A percentile compares a stretch with the other conserved stretches of the same genome.
phyloP scores from a whole-genome alignment of 2,797 vertebrate genomes.

The Poecile montanus region DNA sequence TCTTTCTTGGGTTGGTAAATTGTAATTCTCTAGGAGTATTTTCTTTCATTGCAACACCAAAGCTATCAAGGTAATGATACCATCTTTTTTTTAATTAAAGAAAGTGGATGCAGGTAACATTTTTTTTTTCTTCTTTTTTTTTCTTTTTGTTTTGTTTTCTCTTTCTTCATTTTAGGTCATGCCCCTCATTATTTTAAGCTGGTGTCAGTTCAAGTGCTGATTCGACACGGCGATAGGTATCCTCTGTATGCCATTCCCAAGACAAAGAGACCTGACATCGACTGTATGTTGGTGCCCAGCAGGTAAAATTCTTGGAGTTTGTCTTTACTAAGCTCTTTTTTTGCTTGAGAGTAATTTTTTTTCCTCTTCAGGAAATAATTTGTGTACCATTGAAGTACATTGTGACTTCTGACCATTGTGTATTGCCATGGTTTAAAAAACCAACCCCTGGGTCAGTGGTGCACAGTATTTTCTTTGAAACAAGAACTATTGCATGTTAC shows the following conservation, averaged over 20 bases:
- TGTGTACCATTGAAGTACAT: background rate
- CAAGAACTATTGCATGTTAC: background rate
- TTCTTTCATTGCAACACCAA: background rate
- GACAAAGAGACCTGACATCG: constrained; percentile 90
- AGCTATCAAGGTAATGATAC: background rate
- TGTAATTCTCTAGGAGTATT: background rate
- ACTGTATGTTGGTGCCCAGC: constrained; percentile 86
- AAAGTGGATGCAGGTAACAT: background rate
- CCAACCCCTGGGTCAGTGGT: accelerated
- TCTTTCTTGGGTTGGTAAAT: background rate
- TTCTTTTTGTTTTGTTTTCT: background rate
- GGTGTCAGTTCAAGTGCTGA: constrained; percentile 92
- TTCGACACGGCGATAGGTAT: constrained; percentile 96
- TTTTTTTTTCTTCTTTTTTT: background rate
- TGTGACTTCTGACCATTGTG: background rate
- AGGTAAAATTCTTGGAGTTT: constrained; percentile 77
- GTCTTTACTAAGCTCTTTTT: background rate
- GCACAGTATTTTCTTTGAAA: background rate
- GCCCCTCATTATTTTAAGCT: constrained; percentile 93
- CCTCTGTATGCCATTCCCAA: constrained; percentile 94
- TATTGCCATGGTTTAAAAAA: background rate
- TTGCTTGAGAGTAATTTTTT: background rate
- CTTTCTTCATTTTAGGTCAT: constrained; percentile 80
- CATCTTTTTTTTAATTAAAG: background rate
- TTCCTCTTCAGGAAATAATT: background rate